phyloP scores from a whole-genome alignment of 2,888 invertebrate genomes.

The Agriopis marginaria region DNA sequence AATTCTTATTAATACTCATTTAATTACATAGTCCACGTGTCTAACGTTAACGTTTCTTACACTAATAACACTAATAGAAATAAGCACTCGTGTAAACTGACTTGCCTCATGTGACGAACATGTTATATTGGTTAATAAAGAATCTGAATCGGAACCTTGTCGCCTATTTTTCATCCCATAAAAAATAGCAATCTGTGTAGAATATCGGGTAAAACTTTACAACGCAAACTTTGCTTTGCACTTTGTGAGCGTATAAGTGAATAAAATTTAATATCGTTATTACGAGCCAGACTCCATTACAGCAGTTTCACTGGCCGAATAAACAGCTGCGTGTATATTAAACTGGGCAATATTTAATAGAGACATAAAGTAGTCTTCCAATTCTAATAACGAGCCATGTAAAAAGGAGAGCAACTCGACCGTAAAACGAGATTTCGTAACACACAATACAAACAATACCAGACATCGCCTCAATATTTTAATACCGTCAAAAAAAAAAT shows the following conservation, averaged over 20 bases:
- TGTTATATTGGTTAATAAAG: too few species aligned
- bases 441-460: not conserved
- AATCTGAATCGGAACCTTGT: too few species aligned
- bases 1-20: too few species aligned
- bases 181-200: too few species aligned
- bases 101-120: too few species aligned
- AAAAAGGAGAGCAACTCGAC: conserved; percentile 24
- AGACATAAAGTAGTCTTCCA: conserved; percentile 26
- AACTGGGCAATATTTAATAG: conserved; percentile 26
- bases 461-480: not conserved
- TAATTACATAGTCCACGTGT: too few species aligned
- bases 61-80: too few species aligned
- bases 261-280: not conserved
- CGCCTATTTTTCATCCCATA: too few species aligned
- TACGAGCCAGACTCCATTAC: not conserved
- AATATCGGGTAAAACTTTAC: too few species aligned
- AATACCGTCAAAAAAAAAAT: not conserved
- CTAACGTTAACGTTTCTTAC: too few species aligned
- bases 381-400: conserved; percentile 32
- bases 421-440: conserved; percentile 32
- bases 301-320: not conserved
- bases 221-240: too few species aligned
- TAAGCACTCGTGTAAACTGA: too few species aligned
- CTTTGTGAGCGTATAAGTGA: not conserved
- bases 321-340: conserved; percentile 7